These are phyloP conservation scores for Apogon talboti DNA, from an alignment of 2,797 vertebrate species.

Conservation along the genomic window DNA sequence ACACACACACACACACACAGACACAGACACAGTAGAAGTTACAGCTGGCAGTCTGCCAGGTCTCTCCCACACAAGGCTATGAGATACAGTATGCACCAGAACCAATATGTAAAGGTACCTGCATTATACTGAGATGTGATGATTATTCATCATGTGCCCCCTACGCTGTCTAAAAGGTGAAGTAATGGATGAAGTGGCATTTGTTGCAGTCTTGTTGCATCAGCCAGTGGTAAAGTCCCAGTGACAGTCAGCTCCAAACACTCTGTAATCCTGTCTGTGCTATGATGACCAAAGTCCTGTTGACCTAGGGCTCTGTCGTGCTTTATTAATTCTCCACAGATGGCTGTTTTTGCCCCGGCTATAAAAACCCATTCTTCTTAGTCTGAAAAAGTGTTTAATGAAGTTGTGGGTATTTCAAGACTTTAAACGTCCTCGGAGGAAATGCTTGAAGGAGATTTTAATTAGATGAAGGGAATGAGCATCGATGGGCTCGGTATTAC, in stretches of 20 bases:
- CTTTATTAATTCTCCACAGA: constrained; percentile 56
- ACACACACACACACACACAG: not conserved
- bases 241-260: constrained; percentile 51
- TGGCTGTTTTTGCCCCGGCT: constrained; percentile 35
- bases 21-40: constrained; percentile 5
- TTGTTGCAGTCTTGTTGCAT: constrained; percentile 66
- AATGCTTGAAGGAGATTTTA: constrained; percentile 74
- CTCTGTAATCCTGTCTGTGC: constrained; percentile 40
- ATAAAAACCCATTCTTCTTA: constrained; percentile 44
- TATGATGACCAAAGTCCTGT: constrained; percentile 49
- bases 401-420: constrained; percentile 66
- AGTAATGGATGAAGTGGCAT: constrained; percentile 38
- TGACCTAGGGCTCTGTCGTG: constrained; percentile 23
- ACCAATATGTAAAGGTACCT: constrained; percentile 26
- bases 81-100: constrained; percentile 25
- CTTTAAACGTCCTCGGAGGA: constrained; percentile 67
- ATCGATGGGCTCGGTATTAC: constrained; percentile 60
- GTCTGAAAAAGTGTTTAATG: constrained; percentile 59
- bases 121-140: constrained; percentile 17
- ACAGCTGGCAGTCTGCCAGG: constrained; percentile 24
- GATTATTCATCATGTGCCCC: constrained; percentile 38
- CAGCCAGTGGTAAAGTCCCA: constrained; percentile 53
- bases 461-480: constrained; percentile 73
- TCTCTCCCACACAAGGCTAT: constrained; percentile 13
- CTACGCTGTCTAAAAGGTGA: constrained; percentile 14